These are phyloP conservation scores for Prionace glauca DNA, from an alignment of 2,797 vertebrate genomes.

Conservation along the genomic window DNA sequence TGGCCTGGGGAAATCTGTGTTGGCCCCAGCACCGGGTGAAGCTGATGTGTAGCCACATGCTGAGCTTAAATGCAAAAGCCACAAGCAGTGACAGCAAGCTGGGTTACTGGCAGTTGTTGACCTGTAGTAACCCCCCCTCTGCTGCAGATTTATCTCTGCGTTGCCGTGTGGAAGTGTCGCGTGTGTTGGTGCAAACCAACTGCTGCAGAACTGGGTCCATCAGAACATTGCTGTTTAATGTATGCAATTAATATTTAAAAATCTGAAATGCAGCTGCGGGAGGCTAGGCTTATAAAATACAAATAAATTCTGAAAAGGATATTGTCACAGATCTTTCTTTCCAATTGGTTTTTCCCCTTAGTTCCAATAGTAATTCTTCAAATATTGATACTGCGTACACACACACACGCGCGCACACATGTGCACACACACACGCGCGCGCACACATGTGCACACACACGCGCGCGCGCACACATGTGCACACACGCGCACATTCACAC, in stretches of 20 bases:
- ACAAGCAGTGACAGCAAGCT: background rate
- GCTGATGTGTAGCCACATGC: background rate
- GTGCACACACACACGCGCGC: too few species aligned
- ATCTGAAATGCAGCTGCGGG: background rate
- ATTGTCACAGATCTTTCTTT: background rate
- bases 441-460: too few species aligned
- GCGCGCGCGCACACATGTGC: too few species aligned
- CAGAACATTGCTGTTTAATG: background rate
- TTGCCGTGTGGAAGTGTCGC: background rate
- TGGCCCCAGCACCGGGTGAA: background rate
- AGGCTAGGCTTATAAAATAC: background rate
- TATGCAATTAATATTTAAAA: conserved; percentile 8
- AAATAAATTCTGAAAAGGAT: background rate
- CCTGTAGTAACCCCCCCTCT: conserved; percentile 21
- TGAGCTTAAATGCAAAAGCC: background rate
- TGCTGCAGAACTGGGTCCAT: background rate
- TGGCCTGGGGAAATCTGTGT: background rate
- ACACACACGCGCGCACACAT: too few species aligned
- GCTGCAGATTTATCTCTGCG: background rate
- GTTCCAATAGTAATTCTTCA: background rate
- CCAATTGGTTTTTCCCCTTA: background rate
- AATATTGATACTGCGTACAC: background rate
- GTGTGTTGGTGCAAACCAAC: background rate
- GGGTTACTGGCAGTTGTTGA: background rate
- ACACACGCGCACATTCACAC: too few species aligned